Evolutionary conservation across 1,140 invertebrate genomes (phyloP).

Genomic region (Bicyclus anynana): DNA sequence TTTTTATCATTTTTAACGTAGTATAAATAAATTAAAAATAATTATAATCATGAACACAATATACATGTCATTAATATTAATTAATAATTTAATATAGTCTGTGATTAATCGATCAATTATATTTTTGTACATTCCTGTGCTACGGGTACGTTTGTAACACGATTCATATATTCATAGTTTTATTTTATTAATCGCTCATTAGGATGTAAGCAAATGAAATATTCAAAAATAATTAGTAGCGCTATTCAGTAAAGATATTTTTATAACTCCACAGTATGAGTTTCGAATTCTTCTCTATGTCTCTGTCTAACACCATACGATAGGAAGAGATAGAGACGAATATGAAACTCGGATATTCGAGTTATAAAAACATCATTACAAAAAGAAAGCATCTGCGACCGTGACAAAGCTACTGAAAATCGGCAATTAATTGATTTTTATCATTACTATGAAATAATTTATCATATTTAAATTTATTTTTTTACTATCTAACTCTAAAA

Average conservation of each 20-base stretch:
- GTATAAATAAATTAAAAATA: not conserved
- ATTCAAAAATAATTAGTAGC: not conserved
- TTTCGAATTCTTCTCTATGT: too few relatives aligned
- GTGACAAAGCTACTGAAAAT: not conserved
- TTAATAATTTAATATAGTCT: constrained; percentile 44
- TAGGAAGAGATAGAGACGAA: too few relatives aligned
- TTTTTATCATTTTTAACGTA: not conserved
- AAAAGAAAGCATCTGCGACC: not conserved
- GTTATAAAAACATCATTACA: too few relatives aligned
- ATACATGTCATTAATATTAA: constrained; percentile 16
- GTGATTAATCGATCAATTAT: constrained; percentile 62
- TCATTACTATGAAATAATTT: too few relatives aligned
- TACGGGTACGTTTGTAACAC: constrained; percentile 52
- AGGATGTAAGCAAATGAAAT: not conserved
- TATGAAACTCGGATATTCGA: too few relatives aligned
- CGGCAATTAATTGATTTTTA: not conserved
- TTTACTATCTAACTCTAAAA: too few relatives aligned
- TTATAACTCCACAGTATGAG: too few relatives aligned
- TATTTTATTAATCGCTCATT: constrained; percentile 10
- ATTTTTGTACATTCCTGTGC: constrained; percentile 72
- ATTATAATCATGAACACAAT: constrained; percentile 7
- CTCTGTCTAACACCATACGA: too few relatives aligned
- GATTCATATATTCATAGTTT: constrained; percentile 13
- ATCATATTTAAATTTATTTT: too few relatives aligned
- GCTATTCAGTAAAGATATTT: too few relatives aligned